A percentile compares a stretch with the other conserved stretches of the same genome.
These are phyloP conservation scores for Vandiemenella viatica DNA, from an alignment of 2,888 invertebrate species.

Conservation along the genomic window DNA sequence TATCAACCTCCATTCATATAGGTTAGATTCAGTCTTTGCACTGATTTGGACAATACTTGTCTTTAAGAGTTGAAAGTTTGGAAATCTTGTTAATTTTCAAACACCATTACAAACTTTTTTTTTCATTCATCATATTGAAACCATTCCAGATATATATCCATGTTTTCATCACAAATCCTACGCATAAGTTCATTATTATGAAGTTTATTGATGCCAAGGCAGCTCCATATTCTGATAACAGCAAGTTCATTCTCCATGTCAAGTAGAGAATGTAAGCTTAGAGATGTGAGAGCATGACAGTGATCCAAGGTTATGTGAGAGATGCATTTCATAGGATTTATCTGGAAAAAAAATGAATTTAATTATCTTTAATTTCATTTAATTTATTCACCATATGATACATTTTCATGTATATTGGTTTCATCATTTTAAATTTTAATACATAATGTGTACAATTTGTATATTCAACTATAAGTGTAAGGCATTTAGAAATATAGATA, in stretches of 20 bases:
- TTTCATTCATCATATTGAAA: conserved; percentile 11
- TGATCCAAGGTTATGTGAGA: conserved; percentile 23
- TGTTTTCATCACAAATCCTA: conserved; percentile 21
- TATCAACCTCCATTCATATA: too few species aligned
- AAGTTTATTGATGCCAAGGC: conserved; percentile 20
- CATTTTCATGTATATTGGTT: too few species aligned
- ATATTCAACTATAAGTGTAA: too few species aligned
- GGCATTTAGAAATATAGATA: too few species aligned
- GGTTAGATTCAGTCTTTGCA: too few species aligned
- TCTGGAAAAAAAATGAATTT: conserved; percentile 18
- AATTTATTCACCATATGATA: too few species aligned
- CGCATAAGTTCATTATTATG: conserved; percentile 17
- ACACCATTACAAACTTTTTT: too few species aligned
- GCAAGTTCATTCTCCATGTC: conserved; percentile 22
- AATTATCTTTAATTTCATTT: neutral
- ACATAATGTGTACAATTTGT: too few species aligned
- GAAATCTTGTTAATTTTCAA: too few species aligned
- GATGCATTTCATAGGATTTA: conserved; percentile 22
- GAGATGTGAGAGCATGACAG: conserved; percentile 20
- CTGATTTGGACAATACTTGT: too few species aligned
- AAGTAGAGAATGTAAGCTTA: conserved; percentile 20
- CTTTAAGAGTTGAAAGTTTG: too few species aligned
- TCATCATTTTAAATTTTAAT: too few species aligned
- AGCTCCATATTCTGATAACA: conserved; percentile 24
- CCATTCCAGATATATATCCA: conserved; percentile 24